Percentiles rank a stretch among this genome's conserved stretches.
Evolutionary conservation across 2,113 vertebrate species (phyloP).

Genomic region (Thryonomys swinderianus): DNA sequence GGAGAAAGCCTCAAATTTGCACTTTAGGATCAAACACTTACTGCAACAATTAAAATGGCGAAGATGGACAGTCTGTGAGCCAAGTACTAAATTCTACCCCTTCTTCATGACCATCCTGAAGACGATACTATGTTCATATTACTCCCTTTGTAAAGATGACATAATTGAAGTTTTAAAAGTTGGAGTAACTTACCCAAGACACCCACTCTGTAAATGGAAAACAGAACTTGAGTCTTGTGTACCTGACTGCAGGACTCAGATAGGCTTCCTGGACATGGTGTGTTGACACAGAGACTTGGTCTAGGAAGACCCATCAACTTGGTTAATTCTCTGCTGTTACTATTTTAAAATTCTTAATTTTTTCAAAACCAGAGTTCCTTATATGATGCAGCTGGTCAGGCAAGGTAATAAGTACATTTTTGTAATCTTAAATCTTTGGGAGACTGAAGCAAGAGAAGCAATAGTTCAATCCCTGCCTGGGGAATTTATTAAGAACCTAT

Average conservation of each 20-base stretch:
- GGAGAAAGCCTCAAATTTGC: not conserved
- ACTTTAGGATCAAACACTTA: not conserved
- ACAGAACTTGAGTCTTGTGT: not conserved
- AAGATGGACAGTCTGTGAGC: not conserved
- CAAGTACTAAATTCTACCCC: not conserved
- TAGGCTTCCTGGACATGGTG: not conserved
- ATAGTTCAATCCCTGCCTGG: not conserved
- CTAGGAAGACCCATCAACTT: not conserved
- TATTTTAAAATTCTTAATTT: not conserved
- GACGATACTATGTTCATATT: not conserved
- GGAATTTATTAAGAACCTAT: not conserved
- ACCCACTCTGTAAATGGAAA: not conserved
- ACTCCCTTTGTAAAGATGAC: not conserved
- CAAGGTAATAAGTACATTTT: not conserved
- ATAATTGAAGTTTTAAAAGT: constrained; percentile 40
- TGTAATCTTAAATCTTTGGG: not conserved
- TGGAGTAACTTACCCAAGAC: not conserved
- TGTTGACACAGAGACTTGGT: not conserved
- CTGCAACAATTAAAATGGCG: rapidly evolving
- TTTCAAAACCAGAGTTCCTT: not conserved
- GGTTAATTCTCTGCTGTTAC: not conserved
- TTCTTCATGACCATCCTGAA: not conserved
- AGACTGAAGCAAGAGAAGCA: not conserved
- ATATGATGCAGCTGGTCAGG: not conserved
- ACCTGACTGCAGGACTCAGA: not conserved